Base-by-base conservation (phyloP, 2,113 vertebrate species). In the Oryzias javanicus region DNA sequence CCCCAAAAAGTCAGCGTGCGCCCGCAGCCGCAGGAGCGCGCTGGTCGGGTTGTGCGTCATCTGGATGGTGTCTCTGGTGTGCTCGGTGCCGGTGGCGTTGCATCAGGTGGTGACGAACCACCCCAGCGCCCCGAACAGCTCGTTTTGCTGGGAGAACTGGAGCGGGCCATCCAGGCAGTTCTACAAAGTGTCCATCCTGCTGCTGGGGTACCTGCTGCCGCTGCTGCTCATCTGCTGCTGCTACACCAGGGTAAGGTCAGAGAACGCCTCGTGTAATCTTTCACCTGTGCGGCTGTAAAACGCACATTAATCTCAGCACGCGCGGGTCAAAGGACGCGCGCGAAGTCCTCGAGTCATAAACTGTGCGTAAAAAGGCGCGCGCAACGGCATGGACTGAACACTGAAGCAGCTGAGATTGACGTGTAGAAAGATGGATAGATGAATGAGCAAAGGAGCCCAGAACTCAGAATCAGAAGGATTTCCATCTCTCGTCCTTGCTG, bases 141-240 rank as follows among this genome's bases (percentile, higher is more conserved):
- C 92, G 6, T 95, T 94, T 82, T 95, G 94, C 88, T 95, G 94
- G 94, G 92, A 94, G 66, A 54, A 71, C 5, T 93, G 94, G 92
- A 47, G 81, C 17, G 84, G 84, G 1, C 65, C 74, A 0, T 86
- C 89, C 71, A 89, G 78, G 59, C 83, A 65, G 55, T 61, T 72
- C 25, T 94, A 93, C 86, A 92, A 89, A 87, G 83, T 94, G 0
- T 74, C 87, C 7, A 75, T 94, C 35, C 83, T 94, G 72, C 49
- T 93, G 49, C 72, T 93, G 47, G 94, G 94, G 0, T 95, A 91
- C 79, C 70, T 94, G 62, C 86, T 94, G 67, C 93, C 93, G 10
- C 79, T 95, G 85, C 67, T 91, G 67, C 87, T 95, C 74, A 94
- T 95, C 88, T 93, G 85, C 71, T 94, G 91, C 86, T 94, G 92